Conservation (phyloP, 2,113 vertebrate genomes). For the Lamprologus speciosus region DNA sequence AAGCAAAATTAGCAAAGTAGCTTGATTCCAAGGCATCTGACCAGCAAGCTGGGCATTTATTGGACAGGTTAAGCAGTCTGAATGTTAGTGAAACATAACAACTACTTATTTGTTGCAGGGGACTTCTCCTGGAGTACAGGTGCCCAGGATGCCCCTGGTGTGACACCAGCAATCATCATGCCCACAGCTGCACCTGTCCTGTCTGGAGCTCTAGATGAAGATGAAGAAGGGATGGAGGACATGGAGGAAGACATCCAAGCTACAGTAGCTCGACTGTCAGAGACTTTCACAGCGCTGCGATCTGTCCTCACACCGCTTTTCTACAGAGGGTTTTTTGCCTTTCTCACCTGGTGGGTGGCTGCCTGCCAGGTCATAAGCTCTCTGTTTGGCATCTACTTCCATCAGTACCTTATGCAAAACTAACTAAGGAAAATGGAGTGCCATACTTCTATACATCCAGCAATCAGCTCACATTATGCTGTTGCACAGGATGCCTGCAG, state of each 20-base stretch:
- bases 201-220: slow-evolving; percentile 37
- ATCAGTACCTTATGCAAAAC: slow-evolving; percentile 83
- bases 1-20: background rate
- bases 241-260: slow-evolving; percentile 73
- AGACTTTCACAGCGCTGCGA: slow-evolving; percentile 64
- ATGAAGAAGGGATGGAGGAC: slow-evolving; percentile 61
- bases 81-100: background rate
- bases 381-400: slow-evolving; percentile 92
- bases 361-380: slow-evolving; percentile 88
- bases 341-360: slow-evolving; percentile 91
- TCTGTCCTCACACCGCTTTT: slow-evolving; percentile 78
- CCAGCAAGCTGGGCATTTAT: background rate
- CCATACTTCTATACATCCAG: background rate
- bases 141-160: slow-evolving; percentile 28
- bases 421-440: slow-evolving; percentile 23
- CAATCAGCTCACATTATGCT: background rate
- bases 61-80: background rate
- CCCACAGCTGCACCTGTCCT: background rate
- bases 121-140: slow-evolving; percentile 83
- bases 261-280: slow-evolving; percentile 72
- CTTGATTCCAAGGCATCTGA: background rate
- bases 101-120: slow-evolving; percentile 55
- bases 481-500: background rate
- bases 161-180: slow-evolving; percentile 9
- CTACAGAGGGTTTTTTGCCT: slow-evolving; percentile 83